These are phyloP conservation scores for Metridium senile DNA, from an alignment of 92 coral and sea anemone genomes.

Conservation along the genomic window DNA sequence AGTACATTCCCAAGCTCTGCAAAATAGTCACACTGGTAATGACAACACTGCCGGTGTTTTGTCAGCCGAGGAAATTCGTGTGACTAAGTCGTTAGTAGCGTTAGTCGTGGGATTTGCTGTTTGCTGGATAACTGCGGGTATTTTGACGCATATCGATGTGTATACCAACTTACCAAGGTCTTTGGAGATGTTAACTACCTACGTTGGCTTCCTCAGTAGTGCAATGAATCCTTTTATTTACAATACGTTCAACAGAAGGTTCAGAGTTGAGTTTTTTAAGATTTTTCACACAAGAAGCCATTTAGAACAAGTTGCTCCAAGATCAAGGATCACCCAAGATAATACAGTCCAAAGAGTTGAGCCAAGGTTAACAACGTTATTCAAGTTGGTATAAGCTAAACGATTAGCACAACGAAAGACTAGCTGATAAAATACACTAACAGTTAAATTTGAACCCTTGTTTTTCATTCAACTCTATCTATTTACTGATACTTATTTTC, in stretches of 20 bases:
- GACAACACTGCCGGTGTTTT: background rate
- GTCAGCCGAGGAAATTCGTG: background rate
- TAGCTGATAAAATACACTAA: too few relatives aligned
- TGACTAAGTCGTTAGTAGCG: slow-evolving; percentile 31
- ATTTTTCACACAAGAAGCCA: background rate
- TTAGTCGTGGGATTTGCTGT: slow-evolving; percentile 21
- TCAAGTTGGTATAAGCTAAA: too few relatives aligned
- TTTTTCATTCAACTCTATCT: too few relatives aligned
- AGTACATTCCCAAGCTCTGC: slow-evolving; percentile 6
- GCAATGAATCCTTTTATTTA: slow-evolving; percentile 30
- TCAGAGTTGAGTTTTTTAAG: slow-evolving; percentile 16
- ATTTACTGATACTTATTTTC: too few relatives aligned
- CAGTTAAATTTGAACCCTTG: too few relatives aligned
- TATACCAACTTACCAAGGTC: slow-evolving; percentile 15
- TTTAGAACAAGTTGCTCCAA: background rate
- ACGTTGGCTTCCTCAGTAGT: slow-evolving; percentile 6
- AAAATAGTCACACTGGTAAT: background rate
- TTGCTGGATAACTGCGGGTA: slow-evolving; percentile 16
- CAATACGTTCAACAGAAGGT: slow-evolving; percentile 24
- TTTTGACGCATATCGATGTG: background rate
- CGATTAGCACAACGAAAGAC: too few relatives aligned
- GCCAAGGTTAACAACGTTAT: too few relatives aligned
- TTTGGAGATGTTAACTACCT: slow-evolving; percentile 12
- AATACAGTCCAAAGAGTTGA: too few relatives aligned
- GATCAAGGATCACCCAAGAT: background rate